Evolutionary conservation across 2,888 invertebrate species (phyloP).

Genomic region (Rotaria sp.): DNA sequence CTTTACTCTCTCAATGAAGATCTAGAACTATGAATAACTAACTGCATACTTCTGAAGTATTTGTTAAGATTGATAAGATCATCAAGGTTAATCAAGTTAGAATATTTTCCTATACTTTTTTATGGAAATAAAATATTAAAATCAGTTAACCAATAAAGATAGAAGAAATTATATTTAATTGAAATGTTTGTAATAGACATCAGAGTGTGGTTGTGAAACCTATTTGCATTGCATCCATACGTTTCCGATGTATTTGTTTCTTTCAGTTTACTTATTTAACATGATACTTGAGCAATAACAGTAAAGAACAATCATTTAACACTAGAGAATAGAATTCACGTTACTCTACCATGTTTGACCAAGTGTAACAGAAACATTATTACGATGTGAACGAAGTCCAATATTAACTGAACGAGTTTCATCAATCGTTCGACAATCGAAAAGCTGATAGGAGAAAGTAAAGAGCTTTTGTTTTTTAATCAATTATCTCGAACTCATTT

Average conservation of each 20-base stretch:
- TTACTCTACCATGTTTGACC: background rate
- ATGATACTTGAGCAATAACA: conserved; percentile 76
- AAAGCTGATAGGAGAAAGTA: background rate
- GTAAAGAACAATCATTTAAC: conserved; percentile 55
- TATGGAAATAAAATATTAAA: too few species aligned
- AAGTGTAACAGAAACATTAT: background rate
- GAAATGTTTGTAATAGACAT: too few species aligned
- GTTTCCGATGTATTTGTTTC: conserved; percentile 76
- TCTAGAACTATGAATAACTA: too few species aligned
- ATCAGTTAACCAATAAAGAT: too few species aligned
- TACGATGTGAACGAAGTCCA: background rate
- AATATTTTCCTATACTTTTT: too few species aligned
- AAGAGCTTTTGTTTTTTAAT: background rate
- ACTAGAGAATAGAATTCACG: background rate
- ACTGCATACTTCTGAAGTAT: too few species aligned
- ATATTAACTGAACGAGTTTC: background rate
- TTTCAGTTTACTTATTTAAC: conserved; percentile 77
- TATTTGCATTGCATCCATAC: too few species aligned
- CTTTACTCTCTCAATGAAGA: too few species aligned
- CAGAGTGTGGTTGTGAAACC: too few species aligned
- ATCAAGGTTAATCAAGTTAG: too few species aligned
- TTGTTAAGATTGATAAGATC: too few species aligned
- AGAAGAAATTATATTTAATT: too few species aligned
- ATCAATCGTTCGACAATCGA: conserved; percentile 4
- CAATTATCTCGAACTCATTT: background rate